Conservation (phyloP, 2,797 vertebrate species). For the Aythya fuligula region DNA sequence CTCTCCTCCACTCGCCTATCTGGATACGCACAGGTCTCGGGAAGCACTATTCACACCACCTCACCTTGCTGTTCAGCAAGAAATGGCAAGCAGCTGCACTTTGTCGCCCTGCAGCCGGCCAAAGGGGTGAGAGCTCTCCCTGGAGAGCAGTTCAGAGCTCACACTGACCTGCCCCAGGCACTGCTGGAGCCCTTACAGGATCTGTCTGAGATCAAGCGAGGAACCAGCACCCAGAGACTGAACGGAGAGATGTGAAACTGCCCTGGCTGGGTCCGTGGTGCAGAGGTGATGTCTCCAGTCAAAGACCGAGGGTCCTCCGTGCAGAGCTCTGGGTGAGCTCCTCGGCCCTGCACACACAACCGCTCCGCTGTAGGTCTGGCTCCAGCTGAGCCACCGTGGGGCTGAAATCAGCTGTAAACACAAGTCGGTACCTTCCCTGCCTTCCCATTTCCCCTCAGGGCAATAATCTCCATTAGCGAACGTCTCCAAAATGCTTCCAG, state of each 20-base stretch:
- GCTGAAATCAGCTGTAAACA: neutral
- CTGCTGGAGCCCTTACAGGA: neutral
- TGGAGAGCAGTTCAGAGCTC: neutral
- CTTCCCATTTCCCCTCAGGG: conserved; percentile 17
- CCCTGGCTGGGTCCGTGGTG: accelerated
- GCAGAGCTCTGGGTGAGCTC: neutral
- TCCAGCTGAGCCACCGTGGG: neutral
- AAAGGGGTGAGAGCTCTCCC: neutral
- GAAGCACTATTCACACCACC: neutral
- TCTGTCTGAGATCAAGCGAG: neutral
- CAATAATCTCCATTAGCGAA: conserved; percentile 14
- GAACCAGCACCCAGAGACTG: accelerated
- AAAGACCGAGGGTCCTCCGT: neutral
- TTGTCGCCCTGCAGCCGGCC: neutral
- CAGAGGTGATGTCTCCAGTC: accelerated
- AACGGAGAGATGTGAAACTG: neutral
- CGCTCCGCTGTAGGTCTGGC: accelerated
- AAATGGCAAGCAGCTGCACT: neutral
- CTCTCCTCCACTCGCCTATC: neutral
- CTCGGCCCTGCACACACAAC: neutral
- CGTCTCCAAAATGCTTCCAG: neutral
- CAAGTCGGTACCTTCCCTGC: conserved; percentile 9
- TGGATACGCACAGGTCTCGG: neutral
- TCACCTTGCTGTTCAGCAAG: neutral
- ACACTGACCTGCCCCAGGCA: neutral